These are phyloP conservation scores for Cosmia pyralina DNA, from an alignment of 2,888 invertebrate genomes.

Conservation along the genomic window DNA sequence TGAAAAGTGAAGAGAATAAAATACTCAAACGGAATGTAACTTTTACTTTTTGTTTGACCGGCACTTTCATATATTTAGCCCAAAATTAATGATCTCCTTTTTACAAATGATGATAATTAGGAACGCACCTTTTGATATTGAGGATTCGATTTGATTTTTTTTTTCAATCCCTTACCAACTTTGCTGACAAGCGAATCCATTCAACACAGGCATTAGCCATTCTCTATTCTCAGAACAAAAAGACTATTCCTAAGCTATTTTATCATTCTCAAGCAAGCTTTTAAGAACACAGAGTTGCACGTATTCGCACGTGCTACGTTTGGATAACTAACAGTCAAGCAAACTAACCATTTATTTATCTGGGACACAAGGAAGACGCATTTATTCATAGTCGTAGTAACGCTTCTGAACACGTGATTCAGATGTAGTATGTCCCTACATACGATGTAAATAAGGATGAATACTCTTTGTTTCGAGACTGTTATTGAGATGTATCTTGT, in stretches of 20 bases:
- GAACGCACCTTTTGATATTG: too few species aligned
- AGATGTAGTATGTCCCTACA: slow-evolving; percentile 31
- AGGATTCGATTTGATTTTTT: too few species aligned
- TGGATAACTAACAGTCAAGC: slow-evolving; percentile 18
- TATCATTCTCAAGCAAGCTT: slow-evolving; percentile 8
- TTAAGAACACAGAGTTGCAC: slow-evolving; percentile 10
- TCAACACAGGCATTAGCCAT: not conserved
- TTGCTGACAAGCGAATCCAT: not conserved
- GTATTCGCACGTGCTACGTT: not conserved
- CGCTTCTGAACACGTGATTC: slow-evolving; percentile 44
- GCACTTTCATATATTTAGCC: too few species aligned
- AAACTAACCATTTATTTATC: slow-evolving; percentile 47
- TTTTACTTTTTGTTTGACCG: not conserved
- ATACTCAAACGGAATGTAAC: too few species aligned
- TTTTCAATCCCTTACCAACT: too few species aligned
- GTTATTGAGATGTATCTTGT: not conserved
- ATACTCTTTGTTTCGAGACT: not conserved
- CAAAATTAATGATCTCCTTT: not conserved
- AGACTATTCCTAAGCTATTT: not conserved
- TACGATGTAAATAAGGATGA: not conserved
- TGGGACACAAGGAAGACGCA: slow-evolving; percentile 37
- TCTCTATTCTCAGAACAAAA: not conserved
- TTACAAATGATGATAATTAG: not conserved
- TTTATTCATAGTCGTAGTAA: slow-evolving; percentile 64
- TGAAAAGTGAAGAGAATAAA: too few species aligned